Evolutionary conservation across 35 echinoderm and acorn worm genomes (phyloP).

Genomic region (Apostichopus californicus): DNA sequence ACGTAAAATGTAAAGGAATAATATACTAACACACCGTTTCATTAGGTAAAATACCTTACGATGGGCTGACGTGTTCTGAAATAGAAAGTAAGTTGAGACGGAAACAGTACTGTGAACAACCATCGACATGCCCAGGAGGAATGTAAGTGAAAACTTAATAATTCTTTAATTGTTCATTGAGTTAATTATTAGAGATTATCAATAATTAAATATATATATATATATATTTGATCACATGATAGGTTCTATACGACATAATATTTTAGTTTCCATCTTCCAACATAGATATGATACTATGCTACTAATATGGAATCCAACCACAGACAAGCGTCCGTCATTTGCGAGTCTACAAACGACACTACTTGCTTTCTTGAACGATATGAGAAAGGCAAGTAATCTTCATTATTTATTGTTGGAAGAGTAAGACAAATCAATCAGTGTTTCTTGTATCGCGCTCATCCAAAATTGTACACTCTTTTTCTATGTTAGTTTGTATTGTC

Average conservation of each 20-base stretch:
- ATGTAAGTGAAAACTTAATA: neutral
- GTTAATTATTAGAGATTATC: no score
- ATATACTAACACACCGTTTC: neutral
- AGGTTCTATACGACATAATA: no score
- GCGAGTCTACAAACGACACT: neutral
- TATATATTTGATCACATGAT: no score
- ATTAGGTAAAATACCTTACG: neutral
- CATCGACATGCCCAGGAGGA: conserved; percentile 4
- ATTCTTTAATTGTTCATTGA: no score
- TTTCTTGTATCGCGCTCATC: no score
- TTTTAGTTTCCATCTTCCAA: neutral
- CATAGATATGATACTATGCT: neutral
- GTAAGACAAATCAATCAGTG: no score
- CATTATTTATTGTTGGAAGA: neutral
- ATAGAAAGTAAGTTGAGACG: neutral
- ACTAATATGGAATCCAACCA: neutral
- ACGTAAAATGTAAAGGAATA: no score
- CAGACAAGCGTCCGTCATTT: neutral
- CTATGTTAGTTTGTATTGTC: no score
- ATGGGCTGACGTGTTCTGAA: neutral
- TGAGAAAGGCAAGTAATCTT: neutral
- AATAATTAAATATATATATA: no score
- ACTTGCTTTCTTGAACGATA: neutral
- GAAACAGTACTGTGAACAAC: conserved; percentile 1
- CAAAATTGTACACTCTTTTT: no score